Base-by-base conservation (phyloP, 2,888 invertebrate genomes). In the Plebejus melissa region DNA sequence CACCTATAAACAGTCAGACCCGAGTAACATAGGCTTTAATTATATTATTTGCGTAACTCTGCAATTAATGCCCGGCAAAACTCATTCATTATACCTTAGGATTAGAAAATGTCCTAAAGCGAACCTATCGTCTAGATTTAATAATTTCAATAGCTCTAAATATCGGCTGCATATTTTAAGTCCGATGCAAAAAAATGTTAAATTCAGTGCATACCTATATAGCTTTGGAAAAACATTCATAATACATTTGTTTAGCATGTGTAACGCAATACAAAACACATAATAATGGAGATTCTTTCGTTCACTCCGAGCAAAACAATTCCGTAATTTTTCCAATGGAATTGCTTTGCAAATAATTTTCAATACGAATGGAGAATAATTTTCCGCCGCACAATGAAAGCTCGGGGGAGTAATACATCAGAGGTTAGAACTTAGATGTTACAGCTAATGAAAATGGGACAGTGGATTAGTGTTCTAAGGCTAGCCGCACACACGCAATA, bases 381-480 rank as follows among this genome's bases (percentile, higher is more conserved):
- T 72, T 72, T 54, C 72, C 54, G 54, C 72, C 54, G 7, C 32
- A 54, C 72, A 72, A 72, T 72, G 72, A 16, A 28, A 50, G 50
- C 54, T 54, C 50, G 54, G 28, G 72, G 72, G 50, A 11, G 72
- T 70, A 50, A 72, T 50, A 72, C 72, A 72, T 72, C 72, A 72
- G 72, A 50, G 32, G 72, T 72, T 72, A 72, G 72, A 72, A 72
- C 54, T 72, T 72, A 72, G 72, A 72, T 28, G 72, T 71, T 71
- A 41, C 22, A 50, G 72, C 72, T 72, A 72, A 72, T 72, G 46
- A 72, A 72, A 72, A 72, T 54, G 13, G 72, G 28, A 65, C 65
- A 65, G 16, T 32, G 32, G 32, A 16, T 36, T 65, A 22, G 28
- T 60, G 65, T 32, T 65, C 36, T 32, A 36, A 22, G 22, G 22